Conservation (phyloP, 2,888 invertebrate genomes). For the Automeris io region DNA sequence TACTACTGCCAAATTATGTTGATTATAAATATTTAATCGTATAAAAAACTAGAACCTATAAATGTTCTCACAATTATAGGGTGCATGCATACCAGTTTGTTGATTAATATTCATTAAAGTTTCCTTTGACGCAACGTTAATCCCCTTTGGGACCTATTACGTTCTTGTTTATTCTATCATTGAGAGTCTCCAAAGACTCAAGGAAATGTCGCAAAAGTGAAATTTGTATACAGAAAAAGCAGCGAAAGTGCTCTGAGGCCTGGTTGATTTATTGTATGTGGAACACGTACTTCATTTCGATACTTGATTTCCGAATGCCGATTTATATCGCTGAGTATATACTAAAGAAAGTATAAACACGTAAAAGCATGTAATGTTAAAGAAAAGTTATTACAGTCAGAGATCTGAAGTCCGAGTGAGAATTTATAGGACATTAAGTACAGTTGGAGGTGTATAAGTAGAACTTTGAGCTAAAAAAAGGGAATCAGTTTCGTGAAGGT, state of each 20-base stretch:
- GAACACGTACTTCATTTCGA: slow-evolving; percentile 55
- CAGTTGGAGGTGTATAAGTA: too few species aligned
- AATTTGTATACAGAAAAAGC: slow-evolving; percentile 60
- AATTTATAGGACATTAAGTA: too few species aligned
- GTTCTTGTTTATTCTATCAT: slow-evolving; percentile 24
- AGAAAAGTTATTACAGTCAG: too few species aligned
- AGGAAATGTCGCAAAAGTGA: slow-evolving; percentile 61
- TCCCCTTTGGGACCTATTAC: slow-evolving; percentile 29
- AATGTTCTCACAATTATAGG: too few species aligned
- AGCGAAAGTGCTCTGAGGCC: slow-evolving; percentile 64
- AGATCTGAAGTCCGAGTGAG: too few species aligned
- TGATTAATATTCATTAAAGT: slow-evolving; percentile 7
- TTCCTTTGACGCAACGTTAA: slow-evolving; percentile 26
- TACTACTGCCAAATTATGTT: too few species aligned
- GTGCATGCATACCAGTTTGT: too few species aligned
- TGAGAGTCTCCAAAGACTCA: slow-evolving; percentile 30
- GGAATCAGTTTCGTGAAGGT: too few species aligned
- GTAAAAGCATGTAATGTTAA: slow-evolving; percentile 22
- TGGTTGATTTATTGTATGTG: slow-evolving; percentile 56
- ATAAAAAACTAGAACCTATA: too few species aligned
- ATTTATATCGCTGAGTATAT: slow-evolving; percentile 16
- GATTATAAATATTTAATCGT: too few species aligned
- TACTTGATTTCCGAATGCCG: slow-evolving; percentile 38
- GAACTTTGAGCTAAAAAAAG: too few species aligned
- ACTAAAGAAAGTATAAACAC: slow-evolving; percentile 12